Evolutionary conservation across 2,888 invertebrate species (phyloP).

Genomic region (Caenorhabditis zanzibari): DNA sequence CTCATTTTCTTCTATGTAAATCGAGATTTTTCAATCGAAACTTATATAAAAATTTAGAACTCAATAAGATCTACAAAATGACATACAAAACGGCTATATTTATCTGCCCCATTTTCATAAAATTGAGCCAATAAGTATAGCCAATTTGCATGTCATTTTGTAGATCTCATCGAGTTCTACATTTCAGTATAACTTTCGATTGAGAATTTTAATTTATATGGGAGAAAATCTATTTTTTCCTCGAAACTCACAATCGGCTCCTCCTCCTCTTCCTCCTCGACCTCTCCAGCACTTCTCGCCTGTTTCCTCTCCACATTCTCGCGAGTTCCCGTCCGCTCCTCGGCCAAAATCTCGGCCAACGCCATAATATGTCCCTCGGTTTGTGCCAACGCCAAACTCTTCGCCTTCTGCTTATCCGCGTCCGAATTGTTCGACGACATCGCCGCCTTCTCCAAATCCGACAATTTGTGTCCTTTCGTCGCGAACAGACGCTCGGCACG

Average conservation of each 20-base stretch:
- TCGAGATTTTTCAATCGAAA: too few relatives aligned
- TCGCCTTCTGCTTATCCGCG: constrained; percentile 72
- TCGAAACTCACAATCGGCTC: constrained; percentile 63
- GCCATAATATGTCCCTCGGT: constrained; percentile 53
- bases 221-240: too few relatives aligned
- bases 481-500: constrained; percentile 96
- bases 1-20: too few relatives aligned
- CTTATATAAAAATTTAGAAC: too few relatives aligned
- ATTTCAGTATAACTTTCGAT: too few relatives aligned
- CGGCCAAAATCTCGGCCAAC: constrained; percentile 83
- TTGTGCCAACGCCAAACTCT: constrained; percentile 58
- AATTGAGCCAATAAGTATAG: too few relatives aligned
- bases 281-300: constrained; percentile 86
- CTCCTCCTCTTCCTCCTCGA: constrained; percentile 89
- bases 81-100: too few relatives aligned
- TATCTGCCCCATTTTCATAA: too few relatives aligned
- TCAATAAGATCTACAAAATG: too few relatives aligned
- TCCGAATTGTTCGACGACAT: constrained; percentile 76
- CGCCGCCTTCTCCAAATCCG: constrained; percentile 94
- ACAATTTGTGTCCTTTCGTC: constrained; percentile 92
- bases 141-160: too few relatives aligned
- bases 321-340: constrained; percentile 93
- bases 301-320: constrained; percentile 99
- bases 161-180: too few relatives aligned
- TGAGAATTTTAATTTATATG: too few relatives aligned